phyloP scores from a whole-genome alignment of 2,113 vertebrate genomes.

The Eira barbara region DNA sequence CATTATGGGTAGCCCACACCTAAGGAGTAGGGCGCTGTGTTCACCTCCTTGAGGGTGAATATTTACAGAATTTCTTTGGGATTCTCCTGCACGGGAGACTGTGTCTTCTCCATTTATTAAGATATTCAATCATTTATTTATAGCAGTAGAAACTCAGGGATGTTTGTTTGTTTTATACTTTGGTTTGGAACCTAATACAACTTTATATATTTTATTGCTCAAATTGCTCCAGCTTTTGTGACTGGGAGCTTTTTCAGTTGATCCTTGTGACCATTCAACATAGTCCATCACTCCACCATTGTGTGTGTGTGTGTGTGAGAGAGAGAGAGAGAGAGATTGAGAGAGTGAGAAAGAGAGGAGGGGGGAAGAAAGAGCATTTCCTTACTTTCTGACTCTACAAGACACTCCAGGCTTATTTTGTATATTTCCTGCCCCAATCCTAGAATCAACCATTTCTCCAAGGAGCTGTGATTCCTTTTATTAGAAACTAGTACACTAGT shows the following conservation, averaged over 20 bases:
- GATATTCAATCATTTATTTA: not conserved
- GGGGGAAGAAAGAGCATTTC: not conserved
- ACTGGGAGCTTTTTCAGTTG: not conserved
- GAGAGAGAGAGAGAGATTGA: not conserved
- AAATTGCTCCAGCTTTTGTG: not conserved
- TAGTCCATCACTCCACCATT: not conserved
- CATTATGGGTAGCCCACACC: not conserved
- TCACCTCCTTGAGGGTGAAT: not conserved
- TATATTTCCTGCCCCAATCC: not conserved
- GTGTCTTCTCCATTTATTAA: not conserved
- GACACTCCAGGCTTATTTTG: not conserved
- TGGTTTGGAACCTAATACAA: not conserved
- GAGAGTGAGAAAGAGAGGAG: not conserved
- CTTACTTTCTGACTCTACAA: not conserved
- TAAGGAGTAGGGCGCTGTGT: not conserved
- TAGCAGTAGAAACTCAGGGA: not conserved
- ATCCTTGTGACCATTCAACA: not conserved
- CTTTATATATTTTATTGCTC: not conserved
- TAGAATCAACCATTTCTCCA: not conserved
- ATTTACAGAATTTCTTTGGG: not conserved
- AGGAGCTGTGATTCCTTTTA: not conserved
- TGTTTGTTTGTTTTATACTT: constrained; percentile 45
- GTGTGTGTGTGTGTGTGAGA: not conserved
- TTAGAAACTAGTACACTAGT: not conserved
- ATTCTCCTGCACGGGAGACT: not conserved